phyloP scores from a whole-genome alignment of 2,113 vertebrate genomes.

The Butastur rufipennis region DNA sequence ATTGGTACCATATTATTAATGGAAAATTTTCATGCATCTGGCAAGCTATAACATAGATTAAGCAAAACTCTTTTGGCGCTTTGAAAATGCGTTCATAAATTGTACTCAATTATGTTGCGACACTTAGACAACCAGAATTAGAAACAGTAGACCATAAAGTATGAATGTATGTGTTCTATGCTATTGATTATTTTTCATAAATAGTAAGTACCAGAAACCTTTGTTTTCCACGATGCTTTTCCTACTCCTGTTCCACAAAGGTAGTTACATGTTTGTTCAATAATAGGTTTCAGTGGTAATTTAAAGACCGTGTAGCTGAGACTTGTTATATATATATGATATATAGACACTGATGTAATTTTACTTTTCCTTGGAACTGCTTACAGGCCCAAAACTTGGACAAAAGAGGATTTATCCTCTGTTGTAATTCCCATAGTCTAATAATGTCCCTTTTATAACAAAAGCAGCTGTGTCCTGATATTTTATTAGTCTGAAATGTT shows the following conservation, averaged over 20 bases:
- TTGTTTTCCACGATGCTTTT: not conserved
- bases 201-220: not conserved
- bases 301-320: not conserved
- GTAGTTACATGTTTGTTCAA: not conserved
- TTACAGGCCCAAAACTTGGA: not conserved
- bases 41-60: not conserved
- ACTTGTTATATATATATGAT: not conserved
- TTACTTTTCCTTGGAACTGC: not conserved
- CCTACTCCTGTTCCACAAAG: not conserved
- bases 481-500: not conserved
- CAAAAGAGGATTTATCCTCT: not conserved
- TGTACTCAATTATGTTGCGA: not conserved
- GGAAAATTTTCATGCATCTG: not conserved
- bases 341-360: not conserved
- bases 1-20: not conserved
- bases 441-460: not conserved
- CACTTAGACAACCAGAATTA: not conserved
- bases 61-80: not conserved
- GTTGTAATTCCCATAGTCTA: not conserved
- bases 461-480: not conserved
- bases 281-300: not conserved
- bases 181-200: not conserved
- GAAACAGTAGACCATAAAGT: not conserved
- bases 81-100: constrained; percentile 5
- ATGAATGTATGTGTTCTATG: not conserved